These are phyloP conservation scores for Vanessa atalanta DNA, from an alignment of 1,140 invertebrate genomes.

Conservation along the genomic window DNA sequence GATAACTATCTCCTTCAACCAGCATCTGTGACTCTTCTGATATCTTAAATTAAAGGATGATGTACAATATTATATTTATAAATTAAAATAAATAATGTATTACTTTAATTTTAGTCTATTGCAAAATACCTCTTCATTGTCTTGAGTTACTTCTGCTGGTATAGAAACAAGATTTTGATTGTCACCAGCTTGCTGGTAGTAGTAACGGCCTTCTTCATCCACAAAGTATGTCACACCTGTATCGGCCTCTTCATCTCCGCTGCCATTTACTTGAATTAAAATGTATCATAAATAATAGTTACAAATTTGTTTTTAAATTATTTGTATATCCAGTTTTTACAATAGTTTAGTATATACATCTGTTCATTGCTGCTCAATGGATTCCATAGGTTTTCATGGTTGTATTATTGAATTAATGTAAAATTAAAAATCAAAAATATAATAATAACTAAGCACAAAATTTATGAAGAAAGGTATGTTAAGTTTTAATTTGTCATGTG, in stretches of 20 bases:
- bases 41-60: slow-evolving; percentile 39
- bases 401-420: too few relatives aligned
- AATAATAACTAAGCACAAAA: too few relatives aligned
- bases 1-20: slow-evolving; percentile 84
- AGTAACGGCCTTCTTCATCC: slow-evolving; percentile 89
- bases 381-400: too few relatives aligned
- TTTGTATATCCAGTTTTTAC: too few relatives aligned
- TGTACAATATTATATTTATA: not conserved
- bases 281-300: not conserved
- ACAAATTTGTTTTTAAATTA: too few relatives aligned
- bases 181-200: slow-evolving; percentile 83
- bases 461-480: too few relatives aligned
- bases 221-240: slow-evolving; percentile 86
- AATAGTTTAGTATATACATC: too few relatives aligned
- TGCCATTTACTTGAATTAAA: slow-evolving; percentile 71
- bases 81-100: not conserved
- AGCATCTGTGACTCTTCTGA: slow-evolving; percentile 51
- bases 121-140: slow-evolving; percentile 57
- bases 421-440: too few relatives aligned
- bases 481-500: too few relatives aligned
- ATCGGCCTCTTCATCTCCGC: slow-evolving; percentile 80
- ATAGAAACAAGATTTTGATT: slow-evolving; percentile 84
- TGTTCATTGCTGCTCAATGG: too few relatives aligned
- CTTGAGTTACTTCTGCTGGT: slow-evolving; percentile 62
- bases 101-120: not conserved